These are phyloP conservation scores for Yponomeuta evonymella DNA, from an alignment of 2,888 invertebrate species.

Conservation along the genomic window DNA sequence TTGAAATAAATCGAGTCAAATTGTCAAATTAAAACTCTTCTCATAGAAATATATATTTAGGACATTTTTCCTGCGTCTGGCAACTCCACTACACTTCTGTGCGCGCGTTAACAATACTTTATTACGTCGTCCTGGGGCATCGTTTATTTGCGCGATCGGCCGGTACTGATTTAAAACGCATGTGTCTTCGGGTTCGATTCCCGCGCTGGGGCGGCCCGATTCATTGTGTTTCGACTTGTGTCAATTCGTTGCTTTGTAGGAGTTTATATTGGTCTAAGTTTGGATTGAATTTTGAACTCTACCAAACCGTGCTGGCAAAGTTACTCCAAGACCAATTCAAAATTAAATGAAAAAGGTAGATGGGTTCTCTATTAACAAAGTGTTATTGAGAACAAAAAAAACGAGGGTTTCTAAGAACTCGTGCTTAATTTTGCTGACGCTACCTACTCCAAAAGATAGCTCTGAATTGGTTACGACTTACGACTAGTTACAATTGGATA, in stretches of 20 bases:
- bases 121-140: conserved; percentile 49
- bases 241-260: neutral
- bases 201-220: conserved; percentile 31
- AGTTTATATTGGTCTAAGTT: neutral
- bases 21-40: neutral
- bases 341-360: no score
- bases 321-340: no score
- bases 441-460: no score
- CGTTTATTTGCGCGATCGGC: conserved; percentile 62
- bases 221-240: neutral
- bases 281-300: no score
- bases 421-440: no score
- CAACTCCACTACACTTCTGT: conserved; percentile 36
- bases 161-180: conserved; percentile 63
- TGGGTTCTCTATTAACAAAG: no score
- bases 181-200: conserved; percentile 62
- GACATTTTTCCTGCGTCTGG: neutral
- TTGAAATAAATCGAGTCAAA: neutral
- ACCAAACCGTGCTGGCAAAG: no score
- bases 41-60: neutral
- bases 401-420: no score
- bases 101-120: conserved; percentile 57
- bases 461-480: no score
- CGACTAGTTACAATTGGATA: no score
- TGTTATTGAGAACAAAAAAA: no score